phyloP scores from a whole-genome alignment of 2,113 vertebrate genomes.

The Phyllostomus hastatus region DNA sequence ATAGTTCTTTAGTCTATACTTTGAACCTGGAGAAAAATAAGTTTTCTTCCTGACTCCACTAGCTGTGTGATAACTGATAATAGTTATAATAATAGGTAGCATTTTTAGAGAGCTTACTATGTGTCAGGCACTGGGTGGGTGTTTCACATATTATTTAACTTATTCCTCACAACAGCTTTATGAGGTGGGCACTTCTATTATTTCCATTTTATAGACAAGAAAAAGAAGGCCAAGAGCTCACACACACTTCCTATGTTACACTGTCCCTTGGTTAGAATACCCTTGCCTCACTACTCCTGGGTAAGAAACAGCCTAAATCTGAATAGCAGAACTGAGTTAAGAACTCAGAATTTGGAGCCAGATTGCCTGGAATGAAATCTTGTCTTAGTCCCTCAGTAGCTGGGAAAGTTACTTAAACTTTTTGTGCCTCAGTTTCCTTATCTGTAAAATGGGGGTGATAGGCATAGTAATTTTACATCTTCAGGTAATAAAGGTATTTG shows the following conservation, averaged over 20 bases:
- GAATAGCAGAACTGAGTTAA: neutral
- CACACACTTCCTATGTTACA: neutral
- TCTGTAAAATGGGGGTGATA: neutral
- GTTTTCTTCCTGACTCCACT: neutral
- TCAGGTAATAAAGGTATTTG: neutral
- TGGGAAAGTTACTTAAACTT: neutral
- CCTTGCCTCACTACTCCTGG: neutral
- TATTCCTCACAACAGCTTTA: neutral
- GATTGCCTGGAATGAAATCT: neutral
- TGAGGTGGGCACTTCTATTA: neutral
- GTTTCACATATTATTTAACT: neutral
- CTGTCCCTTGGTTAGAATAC: neutral
- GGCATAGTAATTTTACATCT: neutral
- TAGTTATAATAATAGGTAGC: neutral
- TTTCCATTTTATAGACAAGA: neutral
- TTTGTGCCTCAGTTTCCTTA: neutral
- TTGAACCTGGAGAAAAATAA: neutral
- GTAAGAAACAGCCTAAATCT: neutral
- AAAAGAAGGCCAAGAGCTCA: neutral
- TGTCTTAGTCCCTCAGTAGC: neutral
- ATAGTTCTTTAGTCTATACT: neutral
- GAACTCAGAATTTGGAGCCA: neutral
- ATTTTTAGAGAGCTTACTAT: neutral
- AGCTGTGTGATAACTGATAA: neutral
- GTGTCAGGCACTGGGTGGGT: neutral